These are phyloP conservation scores for Drosophila pseudoobscura DNA, from an alignment of 1,140 invertebrate species.

Conservation along the genomic window DNA sequence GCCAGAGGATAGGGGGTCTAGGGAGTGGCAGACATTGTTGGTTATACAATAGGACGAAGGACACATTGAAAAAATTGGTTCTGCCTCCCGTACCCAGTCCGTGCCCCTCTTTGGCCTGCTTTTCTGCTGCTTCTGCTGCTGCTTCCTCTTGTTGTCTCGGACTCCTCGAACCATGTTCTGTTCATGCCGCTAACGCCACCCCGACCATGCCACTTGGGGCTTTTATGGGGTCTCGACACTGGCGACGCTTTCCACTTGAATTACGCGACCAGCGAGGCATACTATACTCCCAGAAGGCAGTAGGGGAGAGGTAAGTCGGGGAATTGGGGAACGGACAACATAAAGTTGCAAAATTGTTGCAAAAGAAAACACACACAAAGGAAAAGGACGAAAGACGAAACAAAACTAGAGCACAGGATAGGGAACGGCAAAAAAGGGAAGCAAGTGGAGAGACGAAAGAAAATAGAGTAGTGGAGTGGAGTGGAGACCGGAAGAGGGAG, in stretches of 20 bases:
- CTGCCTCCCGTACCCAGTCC: background rate
- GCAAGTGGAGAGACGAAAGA: no score
- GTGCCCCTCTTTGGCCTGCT: no score
- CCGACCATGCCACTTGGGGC: conserved; percentile 55
- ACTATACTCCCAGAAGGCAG: conserved; percentile 42
- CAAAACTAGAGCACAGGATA: conserved; percentile 2
- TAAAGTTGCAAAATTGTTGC: conserved; percentile 68
- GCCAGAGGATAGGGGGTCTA: background rate
- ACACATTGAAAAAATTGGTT: conserved; percentile 47
- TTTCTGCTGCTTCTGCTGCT: conserved; percentile 9
- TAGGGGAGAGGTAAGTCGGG: conserved; percentile 17
- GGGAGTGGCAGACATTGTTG: conserved; percentile 56
- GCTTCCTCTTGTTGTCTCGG: conserved; percentile 36
- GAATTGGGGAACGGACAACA: conserved; percentile 36
- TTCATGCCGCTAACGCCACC: background rate
- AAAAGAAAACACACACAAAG: background rate
- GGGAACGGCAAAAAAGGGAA: background rate
- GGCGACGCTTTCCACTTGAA: conserved; percentile 77
- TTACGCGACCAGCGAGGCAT: conserved; percentile 70
- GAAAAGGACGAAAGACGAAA: conserved; percentile 11
- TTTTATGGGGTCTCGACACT: conserved; percentile 55
- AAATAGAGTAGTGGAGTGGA: no score
- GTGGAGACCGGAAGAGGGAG: background rate
- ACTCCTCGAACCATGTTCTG: conserved; percentile 52
- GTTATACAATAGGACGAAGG: conserved; percentile 41